Base-by-base conservation (phyloP, 1,140 invertebrate genomes). In the Diorhabda sublineata region DNA sequence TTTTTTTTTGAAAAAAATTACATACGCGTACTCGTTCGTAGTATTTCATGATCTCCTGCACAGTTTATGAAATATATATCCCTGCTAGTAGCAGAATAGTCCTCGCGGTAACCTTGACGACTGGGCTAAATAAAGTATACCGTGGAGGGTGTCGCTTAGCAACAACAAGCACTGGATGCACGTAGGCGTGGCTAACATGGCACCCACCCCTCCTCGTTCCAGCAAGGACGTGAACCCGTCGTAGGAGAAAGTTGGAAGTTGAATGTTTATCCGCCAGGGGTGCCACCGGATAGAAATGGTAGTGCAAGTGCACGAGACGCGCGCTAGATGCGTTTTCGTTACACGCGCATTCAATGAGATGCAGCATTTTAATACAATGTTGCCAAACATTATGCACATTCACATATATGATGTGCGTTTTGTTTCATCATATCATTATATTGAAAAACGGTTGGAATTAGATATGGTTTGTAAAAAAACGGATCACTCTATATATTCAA, bases 41-140 rank as follows among this genome's bases (percentile, higher is more conserved):
- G 26, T 26, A 26, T 26, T n/a, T 8, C 47, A 52, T 52, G 47
- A 52, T 8, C 47, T 52, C 47, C 6, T 52, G 47, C 47, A 52
- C 6, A 52, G 47, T 52, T 52, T 52, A 26, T 26, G 26, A 26
- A 26, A 26, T n/a, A n/a, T 52, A 8, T 52, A 52, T 52, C n/a
- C 47, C 47, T 52, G 47, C 47, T 52, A 3, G 6, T 6, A 52
- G 6, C 6, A n/a, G 26, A 64, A 45, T 64, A 64, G 62, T 11
- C 62, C 62, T 64, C 62, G 62, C 26, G 44, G 62, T 64, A 64
- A 64, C 62, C 62, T 64, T 64, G 62, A 64, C 62, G 62, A 64
- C 62, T 45, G 62, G 62, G 62, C 62, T 64, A 64, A 64, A 64
- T 64, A 64, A 64, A 64, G 62, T 64, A 64, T 64, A 45, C 45